phyloP scores from a whole-genome alignment of 2,113 vertebrate species.

The Nannospalax galili region DNA sequence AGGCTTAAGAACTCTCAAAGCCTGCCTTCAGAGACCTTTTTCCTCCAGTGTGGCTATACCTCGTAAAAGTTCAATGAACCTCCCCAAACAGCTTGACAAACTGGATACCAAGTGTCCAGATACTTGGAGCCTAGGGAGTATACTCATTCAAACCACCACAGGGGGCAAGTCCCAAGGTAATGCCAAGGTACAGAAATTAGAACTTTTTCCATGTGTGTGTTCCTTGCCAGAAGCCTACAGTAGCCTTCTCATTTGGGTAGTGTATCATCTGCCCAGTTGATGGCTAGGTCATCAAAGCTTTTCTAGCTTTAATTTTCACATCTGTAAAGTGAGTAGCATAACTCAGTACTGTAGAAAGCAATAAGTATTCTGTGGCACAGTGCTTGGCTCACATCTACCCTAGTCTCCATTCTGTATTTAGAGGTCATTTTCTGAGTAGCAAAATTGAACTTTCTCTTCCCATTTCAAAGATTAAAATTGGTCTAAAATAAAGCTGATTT shows the following conservation, averaged over 20 bases:
- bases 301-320: background rate
- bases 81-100: no score
- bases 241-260: background rate
- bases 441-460: slow-evolving; percentile 23
- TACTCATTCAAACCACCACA: no score
- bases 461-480: background rate
- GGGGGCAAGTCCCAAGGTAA: background rate
- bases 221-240: background rate
- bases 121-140: no score
- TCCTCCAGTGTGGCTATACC: no score
- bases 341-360: background rate
- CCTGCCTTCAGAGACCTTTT: no score
- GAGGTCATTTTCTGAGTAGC: slow-evolving; percentile 42
- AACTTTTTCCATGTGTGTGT: background rate
- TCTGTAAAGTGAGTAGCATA: background rate
- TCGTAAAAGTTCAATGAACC: no score
- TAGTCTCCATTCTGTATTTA: background rate
- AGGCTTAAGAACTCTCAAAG: no score
- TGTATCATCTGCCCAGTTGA: background rate
- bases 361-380: background rate
- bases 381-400: background rate
- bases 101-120: no score
- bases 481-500: slow-evolving; percentile 30
- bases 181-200: background rate
- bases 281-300: background rate